Base-by-base conservation (phyloP, 2,797 vertebrate genomes). In the Gadopsis marmoratus region DNA sequence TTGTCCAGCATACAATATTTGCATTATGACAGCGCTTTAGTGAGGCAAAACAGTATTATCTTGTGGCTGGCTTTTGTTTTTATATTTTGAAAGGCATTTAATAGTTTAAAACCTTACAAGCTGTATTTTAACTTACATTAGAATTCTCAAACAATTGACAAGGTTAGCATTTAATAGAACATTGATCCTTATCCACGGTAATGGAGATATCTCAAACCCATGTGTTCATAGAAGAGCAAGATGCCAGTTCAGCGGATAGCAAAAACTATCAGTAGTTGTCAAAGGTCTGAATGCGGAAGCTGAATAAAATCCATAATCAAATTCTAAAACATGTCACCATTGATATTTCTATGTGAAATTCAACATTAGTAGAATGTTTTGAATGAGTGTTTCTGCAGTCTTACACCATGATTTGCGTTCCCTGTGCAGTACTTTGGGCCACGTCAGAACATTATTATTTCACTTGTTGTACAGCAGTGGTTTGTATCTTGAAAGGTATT, bases 41-140 rank as follows among this genome's bases (percentile, higher is more conserved):
- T 4, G 47, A 67, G 33, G 61, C 23, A 78, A 71, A 81, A 64
- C 71, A 78, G 60, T 85, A 66, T 61, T 84, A 35, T 51, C 35
- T 70, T 54, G 21, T 68, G 6, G 45, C 43, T 61, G 67, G 37
- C 6, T 67, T 85, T 71, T 64, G 26, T 26, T 2, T 26, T 53
- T 16, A 33, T 69, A 7, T 54, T 71, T 61, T 89, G 62, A 71
- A 63, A 81, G 21, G 61, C 35, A 76, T 79, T 69, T 63, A 61
- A 50, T 19, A 47, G 48, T 16, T 78, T 71, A 5, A 77, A 54
- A 60, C 54, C 12, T 33, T 53, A 62, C 29, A 58, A 71, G 33
- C n/a, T 60, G 43, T 55, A 73, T 72, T 74, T 80, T 56, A 74
- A 50, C 31, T 64, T 67, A 31, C 10, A 31, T 59, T 72, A 53